Conservation (phyloP, 2,888 invertebrate genomes). For the Protodeltote pygarga region DNA sequence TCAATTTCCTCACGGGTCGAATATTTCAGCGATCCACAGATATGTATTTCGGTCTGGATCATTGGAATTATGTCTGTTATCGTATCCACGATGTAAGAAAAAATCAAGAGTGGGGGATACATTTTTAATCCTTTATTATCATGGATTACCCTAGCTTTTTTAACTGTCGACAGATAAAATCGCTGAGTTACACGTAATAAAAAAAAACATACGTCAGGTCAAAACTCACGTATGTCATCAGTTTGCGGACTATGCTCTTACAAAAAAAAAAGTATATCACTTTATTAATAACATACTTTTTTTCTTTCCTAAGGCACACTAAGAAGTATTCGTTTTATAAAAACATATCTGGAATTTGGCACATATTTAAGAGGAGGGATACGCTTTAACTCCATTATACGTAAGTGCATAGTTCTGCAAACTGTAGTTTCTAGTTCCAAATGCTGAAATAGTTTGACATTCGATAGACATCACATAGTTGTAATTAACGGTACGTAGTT, state of each 20-base stretch:
- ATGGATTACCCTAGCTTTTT: too few relatives aligned
- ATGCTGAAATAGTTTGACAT: background rate
- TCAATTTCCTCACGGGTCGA: too few relatives aligned
- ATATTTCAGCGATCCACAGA: too few relatives aligned
- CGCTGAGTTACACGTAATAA: background rate
- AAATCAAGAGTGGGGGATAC: too few relatives aligned
- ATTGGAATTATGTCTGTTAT: too few relatives aligned
- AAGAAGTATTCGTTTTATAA: conserved; percentile 79
- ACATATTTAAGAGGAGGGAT: conserved; percentile 78
- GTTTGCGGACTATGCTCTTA: conserved; percentile 80
- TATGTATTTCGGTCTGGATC: too few relatives aligned
- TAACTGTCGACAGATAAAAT: background rate
- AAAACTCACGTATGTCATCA: conserved; percentile 5
- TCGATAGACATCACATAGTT: conserved; percentile 4
- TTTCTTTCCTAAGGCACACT: conserved; percentile 65
- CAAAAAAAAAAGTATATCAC: conserved; percentile 31
- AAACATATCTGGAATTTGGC: conserved; percentile 81
- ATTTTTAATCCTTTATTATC: too few relatives aligned
- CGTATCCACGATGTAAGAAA: too few relatives aligned
- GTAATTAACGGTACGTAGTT: too few relatives aligned
- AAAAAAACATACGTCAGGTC: conserved; percentile 30
- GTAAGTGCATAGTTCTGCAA: conserved; percentile 87
- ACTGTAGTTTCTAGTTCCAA: conserved; percentile 24
- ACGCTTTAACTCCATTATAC: conserved; percentile 52
- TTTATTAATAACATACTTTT: conserved; percentile 31